Conservation (phyloP, 92 coral and sea anemone species). For the Porites evermanni region DNA sequence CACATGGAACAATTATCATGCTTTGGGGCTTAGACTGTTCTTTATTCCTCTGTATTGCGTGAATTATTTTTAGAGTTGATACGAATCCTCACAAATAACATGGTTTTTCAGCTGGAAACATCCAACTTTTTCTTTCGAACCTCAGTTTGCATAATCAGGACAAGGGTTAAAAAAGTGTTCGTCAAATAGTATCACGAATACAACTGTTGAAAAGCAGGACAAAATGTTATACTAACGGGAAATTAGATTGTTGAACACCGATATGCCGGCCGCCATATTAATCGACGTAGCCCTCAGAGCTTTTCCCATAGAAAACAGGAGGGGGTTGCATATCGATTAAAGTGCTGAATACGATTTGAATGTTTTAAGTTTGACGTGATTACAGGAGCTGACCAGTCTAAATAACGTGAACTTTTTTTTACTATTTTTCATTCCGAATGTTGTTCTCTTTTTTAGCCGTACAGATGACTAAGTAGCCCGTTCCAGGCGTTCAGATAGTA, state of each 20-base stretch:
- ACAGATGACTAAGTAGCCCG: neutral
- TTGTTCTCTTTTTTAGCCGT: neutral
- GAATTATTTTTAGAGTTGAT: neutral
- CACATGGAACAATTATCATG: constrained; percentile 2
- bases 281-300: too few species aligned
- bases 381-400: neutral
- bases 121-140: neutral
- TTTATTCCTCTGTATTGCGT: neutral
- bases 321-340: too few species aligned
- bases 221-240: too few species aligned
- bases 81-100: constrained; percentile 9
- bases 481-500: too few species aligned
- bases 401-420: neutral
- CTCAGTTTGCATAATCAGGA: neutral
- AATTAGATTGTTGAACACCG: too few species aligned
- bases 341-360: too few species aligned
- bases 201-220: too few species aligned
- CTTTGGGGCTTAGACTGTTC: too few species aligned
- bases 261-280: too few species aligned
- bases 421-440: neutral
- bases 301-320: too few species aligned
- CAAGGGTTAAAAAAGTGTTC: too few species aligned
- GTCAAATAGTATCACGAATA: too few species aligned
- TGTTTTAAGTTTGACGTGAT: neutral
- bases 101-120: neutral